Base-by-base conservation (phyloP, 2,797 vertebrate genomes). In the Falco berigora region DNA sequence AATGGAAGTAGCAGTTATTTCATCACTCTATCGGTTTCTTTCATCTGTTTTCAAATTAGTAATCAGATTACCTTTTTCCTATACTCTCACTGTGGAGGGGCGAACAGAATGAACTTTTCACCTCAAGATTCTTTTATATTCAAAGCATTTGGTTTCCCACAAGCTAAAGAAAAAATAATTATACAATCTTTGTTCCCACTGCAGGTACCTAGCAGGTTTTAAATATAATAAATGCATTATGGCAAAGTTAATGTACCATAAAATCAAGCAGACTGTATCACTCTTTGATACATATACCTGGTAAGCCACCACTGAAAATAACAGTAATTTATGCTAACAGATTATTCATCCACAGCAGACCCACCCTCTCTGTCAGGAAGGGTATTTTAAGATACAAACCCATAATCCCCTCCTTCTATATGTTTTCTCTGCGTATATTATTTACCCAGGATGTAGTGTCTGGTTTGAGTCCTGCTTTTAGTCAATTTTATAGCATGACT, bases 151-250 rank as follows among this genome's bases (percentile, higher is more conserved):
- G 53, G 56, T 94, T 92, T 83, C 74, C 63, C 82, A 96, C 77
- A 88, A 97, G 92, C 92, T 86, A 91, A 92, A 91, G 58, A 90
- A 90, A 84, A 93, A 95, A 92, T 77, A 97, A 98, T 96, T 97
- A 92, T 49, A 49, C 49, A 95, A 92, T 95, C 79, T 97, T 97
- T 93, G 62, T 96, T 95, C 93, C 95, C 90, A 77, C 83, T 96
- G 79, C 63, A 97, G 80, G 83, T 96, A 96, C 79, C 68, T 94
- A 92, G 88, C 69, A 88, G 25, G 56, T 94, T 96, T 97, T 96
- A 97, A 88, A 92, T 95, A 95, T 96, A 97, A 97, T 95, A 94
- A 96, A 96, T 94, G 83, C 52, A 95, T 96, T 90, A 81, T 96
- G 90, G 84, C 74, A 95, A 96, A 97, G 75, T 94, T 98, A 97